These are phyloP conservation scores for Panopea generosa DNA, from an alignment of 2,888 invertebrate genomes.

Conservation along the genomic window DNA sequence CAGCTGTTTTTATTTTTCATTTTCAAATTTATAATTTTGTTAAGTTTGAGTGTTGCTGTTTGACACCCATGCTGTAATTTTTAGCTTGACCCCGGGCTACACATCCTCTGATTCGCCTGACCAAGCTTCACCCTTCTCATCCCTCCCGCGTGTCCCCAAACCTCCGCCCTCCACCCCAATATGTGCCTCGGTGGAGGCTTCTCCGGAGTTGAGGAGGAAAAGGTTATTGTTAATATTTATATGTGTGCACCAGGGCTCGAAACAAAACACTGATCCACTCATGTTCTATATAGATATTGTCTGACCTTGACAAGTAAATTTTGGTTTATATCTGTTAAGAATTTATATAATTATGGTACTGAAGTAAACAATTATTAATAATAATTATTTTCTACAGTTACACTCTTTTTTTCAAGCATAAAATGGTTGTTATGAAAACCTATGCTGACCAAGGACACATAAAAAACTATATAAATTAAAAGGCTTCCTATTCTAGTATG, in stretches of 20 bases:
- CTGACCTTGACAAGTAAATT: too few species aligned
- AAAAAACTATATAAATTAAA: too few species aligned
- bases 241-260: not conserved
- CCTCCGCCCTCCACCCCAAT: slow-evolving; percentile 72
- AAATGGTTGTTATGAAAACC: too few species aligned
- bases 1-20: not conserved
- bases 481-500: too few species aligned
- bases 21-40: not conserved
- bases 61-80: slow-evolving; percentile 21
- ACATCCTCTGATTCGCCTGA: slow-evolving; percentile 60
- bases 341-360: too few species aligned
- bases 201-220: slow-evolving; percentile 65
- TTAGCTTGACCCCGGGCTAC: slow-evolving; percentile 45
- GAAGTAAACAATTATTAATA: too few species aligned
- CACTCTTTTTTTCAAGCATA: too few species aligned
- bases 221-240: slow-evolving; percentile 46
- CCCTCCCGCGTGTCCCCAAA: slow-evolving; percentile 47
- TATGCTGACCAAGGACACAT: too few species aligned
- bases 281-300: too few species aligned
- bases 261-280: not conserved
- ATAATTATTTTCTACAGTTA: too few species aligned
- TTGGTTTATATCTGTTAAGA: too few species aligned
- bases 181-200: slow-evolving; percentile 70
- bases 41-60: not conserved
- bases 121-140: slow-evolving; percentile 40